Evolutionary conservation across 2,797 vertebrate genomes (phyloP), one percentile per base, ranked within the genome.

Genomic region (Lepidocolaptes lacrymiger): DNA sequence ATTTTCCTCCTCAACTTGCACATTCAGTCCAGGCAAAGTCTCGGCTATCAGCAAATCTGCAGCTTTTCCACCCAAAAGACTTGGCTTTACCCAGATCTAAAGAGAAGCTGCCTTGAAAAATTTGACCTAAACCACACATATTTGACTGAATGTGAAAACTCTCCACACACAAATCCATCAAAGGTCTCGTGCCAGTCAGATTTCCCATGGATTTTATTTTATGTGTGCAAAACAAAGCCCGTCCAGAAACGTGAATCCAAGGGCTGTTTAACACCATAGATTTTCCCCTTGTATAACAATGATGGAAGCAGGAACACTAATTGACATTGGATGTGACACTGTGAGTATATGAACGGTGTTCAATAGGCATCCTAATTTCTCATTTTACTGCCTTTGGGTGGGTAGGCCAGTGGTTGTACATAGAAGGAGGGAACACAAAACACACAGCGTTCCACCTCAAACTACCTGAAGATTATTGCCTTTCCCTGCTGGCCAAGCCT

Each of bases 271-370:
- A 75, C 94, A 87, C 92, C 49, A 86, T 84, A 88, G 96, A 94
- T 97, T 95, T 97, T 92, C 85, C 93, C 89, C 95, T 97, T 93
- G 93, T 97, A 91, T 88, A 95, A 96, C 91, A 96, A 96, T 97
- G 96, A 96, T 59, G 93, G 93, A 92, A 97, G 95, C 94, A 91
- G 1, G 3, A 44, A 34, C 1, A 15, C 84, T 97, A 97, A 97
- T 94, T 96, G 97, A 96, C 88, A 95, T 71, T 4, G 85, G 80
- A 73, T 79, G 71, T 1, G 2, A 86, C 67, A n/a, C 91, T 74
- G 58, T 54, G 85, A 67, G 32, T 88, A 84, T 91, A 78, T 91
- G 96, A 96, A 39, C 69, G 75, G 85, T 88, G 87, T 51, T 97
- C 93, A 86, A 84, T 75, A 55, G 66, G 77, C 95, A 76, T 96